These are phyloP conservation scores for Coelinius sp. DNA, from an alignment of 2,888 invertebrate species.

Conservation along the genomic window DNA sequence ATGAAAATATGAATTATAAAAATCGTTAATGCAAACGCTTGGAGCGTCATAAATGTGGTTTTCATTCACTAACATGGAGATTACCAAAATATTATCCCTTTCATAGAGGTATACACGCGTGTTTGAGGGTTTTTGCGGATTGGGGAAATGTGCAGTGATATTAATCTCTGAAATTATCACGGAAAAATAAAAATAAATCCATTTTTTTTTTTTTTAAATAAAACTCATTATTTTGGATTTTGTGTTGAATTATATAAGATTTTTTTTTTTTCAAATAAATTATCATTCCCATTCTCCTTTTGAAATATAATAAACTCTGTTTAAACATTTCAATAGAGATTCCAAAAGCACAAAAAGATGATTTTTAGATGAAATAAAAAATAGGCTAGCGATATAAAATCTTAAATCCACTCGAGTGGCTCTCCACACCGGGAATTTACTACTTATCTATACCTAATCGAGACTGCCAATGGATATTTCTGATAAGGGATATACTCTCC, in stretches of 20 bases:
- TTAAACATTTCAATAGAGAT: background rate
- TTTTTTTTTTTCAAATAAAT: no score
- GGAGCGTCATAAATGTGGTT: background rate
- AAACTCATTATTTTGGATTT: no score
- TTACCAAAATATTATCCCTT: background rate
- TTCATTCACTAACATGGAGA: background rate
- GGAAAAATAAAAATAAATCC: background rate
- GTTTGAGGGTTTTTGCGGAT: background rate
- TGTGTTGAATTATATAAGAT: no score
- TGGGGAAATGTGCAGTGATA: background rate
- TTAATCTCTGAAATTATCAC: background rate
- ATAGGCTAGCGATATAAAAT: slow-evolving; percentile 29
- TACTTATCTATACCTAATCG: slow-evolving; percentile 1
- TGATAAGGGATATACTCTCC: background rate
- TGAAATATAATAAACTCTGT: no score
- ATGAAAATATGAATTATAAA: background rate
- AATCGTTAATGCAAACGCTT: background rate
- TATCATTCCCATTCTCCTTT: no score
- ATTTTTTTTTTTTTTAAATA: no score
- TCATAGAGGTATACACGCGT: background rate
- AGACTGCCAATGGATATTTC: slow-evolving; percentile 7
- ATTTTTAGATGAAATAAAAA: background rate
- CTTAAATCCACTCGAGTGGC: slow-evolving; percentile 26
- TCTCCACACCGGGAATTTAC: background rate
- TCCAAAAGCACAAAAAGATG: background rate